Base-by-base conservation (phyloP, 1,140 invertebrate species). In the Aphis gossypii region DNA sequence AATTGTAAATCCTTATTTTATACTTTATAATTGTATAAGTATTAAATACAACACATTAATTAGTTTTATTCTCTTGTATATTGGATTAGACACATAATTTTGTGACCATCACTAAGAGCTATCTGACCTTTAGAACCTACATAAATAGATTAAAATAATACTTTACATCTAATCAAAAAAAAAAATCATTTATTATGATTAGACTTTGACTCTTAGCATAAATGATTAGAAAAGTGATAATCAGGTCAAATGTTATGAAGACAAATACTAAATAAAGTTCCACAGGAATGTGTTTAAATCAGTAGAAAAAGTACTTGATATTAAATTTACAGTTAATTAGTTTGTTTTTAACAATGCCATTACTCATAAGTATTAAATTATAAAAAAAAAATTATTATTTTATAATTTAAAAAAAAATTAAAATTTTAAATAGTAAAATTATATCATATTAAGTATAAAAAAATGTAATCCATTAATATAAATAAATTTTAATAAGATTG, bases 241-340 rank as follows among this genome's bases (percentile, higher is more conserved):
- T 90, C 56, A 3, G 89, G 54, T 90, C 89, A 90, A 90, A 90
- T 90, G 54, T 60, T 90, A 90, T 60, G 18, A 60, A 60, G 38
- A 54, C 56, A 60, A 60, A 90, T 90, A 87, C 30, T 76, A n/a
- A 76, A n/a, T 76, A 76, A 76, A 5, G 30, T 46, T 87, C 18
- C 18, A 87, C 18, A 44, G 23, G 83, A 35, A 89, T 54, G 87
- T 89, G 87, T 54, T 68, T 76, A 1, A 76, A 51, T 51, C 48
- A 35, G 4, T 54, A 41, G 23, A 41, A 84, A 25, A 84, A 44
- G 23, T 44, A 41, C 14, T 76, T n/a, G 8, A 25, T 84, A 18
- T 41, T 25, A 38, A 83, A 7, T 38, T 38, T 83, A 20, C 20
- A 82, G 5, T 83, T 83, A 35, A 83, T 23, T 35, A 41, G 35